These are phyloP conservation scores for Ctena decussata DNA, from an alignment of 2,888 invertebrate species.

Conservation along the genomic window DNA sequence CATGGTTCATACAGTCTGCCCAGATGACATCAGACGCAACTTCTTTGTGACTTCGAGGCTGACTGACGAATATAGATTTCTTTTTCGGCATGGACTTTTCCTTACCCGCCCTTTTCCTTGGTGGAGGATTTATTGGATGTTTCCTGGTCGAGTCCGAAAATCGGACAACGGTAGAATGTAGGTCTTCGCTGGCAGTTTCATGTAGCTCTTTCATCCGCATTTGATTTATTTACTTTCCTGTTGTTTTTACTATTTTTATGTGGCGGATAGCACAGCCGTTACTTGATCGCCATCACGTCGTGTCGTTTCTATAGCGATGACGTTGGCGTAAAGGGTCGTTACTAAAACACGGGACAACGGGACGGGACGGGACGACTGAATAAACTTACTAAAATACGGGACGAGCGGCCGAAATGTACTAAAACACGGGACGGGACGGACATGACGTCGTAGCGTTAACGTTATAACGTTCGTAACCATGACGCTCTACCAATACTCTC, in stretches of 20 bases:
- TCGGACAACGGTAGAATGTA: not conserved
- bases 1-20: slow-evolving; percentile 70
- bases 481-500: no score
- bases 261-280: not conserved
- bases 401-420: no score
- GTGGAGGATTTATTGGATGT: not conserved
- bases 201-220: not conserved
- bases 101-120: not conserved
- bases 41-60: slow-evolving; percentile 35
- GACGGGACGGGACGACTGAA: not conserved
- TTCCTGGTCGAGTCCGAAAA: not conserved
- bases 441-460: no score
- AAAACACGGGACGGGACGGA: no score
- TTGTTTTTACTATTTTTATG: not conserved
- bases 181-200: not conserved
- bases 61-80: slow-evolving; percentile 36
- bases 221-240: not conserved
- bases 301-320: not conserved
- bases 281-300: not conserved
- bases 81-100: not conserved
- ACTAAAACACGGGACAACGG: not conserved
- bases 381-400: no score
- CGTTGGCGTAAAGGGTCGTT: not conserved
- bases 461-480: no score
- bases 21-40: slow-evolving; percentile 58